Conservation (phyloP, 2,113 vertebrate species). For the Charina bottae region DNA sequence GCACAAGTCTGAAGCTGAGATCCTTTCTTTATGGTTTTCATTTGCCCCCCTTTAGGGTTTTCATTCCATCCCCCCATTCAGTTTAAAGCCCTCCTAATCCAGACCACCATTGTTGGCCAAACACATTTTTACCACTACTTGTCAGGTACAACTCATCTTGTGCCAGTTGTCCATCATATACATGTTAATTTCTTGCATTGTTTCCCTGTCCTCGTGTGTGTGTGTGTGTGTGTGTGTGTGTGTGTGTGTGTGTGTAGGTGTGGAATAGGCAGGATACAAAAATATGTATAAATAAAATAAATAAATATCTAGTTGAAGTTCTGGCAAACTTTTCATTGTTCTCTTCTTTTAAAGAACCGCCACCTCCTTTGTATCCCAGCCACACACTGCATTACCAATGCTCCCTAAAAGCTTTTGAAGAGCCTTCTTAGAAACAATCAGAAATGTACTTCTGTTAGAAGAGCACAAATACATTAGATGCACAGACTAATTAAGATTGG, state of each 20-base stretch:
- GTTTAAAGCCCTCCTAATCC: not conserved
- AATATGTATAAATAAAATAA: not conserved
- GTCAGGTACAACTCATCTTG: not conserved
- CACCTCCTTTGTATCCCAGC: not conserved
- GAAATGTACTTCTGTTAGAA: not conserved
- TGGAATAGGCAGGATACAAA: not conserved
- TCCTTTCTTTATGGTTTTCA: not conserved
- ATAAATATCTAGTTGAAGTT: not conserved
- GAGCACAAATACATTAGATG: not conserved
- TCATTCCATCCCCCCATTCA: not conserved
- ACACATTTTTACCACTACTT: not conserved
- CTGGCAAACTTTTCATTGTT: not conserved
- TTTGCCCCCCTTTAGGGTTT: not conserved
- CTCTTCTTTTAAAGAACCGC: not conserved
- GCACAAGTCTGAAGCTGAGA: not conserved
- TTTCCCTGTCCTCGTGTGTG: not conserved
- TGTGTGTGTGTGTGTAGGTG: not conserved
- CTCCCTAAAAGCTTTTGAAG: not conserved
- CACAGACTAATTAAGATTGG: not conserved
- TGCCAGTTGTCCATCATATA: not conserved
- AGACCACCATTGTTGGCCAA: not conserved
- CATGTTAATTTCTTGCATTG: not conserved
- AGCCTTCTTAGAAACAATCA: not conserved
- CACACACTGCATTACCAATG: not conserved
- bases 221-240: not conserved